Percentiles rank a stretch among this genome's conserved stretches.
These are phyloP conservation scores for Cepaea nemoralis DNA, from an alignment of 1,140 invertebrate genomes.

Conservation along the genomic window DNA sequence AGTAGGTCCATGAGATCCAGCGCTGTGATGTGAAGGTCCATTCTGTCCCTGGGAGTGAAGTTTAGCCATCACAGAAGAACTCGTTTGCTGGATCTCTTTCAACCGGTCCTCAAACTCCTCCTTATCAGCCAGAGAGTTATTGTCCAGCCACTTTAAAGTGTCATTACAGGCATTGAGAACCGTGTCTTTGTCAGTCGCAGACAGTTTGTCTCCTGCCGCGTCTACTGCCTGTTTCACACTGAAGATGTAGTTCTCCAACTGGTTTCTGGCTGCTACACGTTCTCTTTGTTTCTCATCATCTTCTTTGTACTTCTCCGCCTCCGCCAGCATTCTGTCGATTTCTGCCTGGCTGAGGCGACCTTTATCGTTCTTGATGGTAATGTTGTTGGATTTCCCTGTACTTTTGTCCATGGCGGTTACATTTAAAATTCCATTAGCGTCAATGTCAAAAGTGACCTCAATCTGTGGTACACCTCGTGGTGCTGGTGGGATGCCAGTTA, in stretches of 20 bases:
- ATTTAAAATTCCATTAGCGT: slow-evolving; percentile 74
- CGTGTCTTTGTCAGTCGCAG: slow-evolving; percentile 89
- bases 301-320: slow-evolving; percentile 92
- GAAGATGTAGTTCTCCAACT: slow-evolving; percentile 75
- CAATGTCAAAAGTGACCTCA: slow-evolving; percentile 17
- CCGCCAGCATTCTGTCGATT: slow-evolving; percentile 95
- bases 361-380: slow-evolving; percentile 97
- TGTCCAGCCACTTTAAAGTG: slow-evolving; percentile 93
- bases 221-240: slow-evolving; percentile 88
- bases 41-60: slow-evolving; percentile 70
- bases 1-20: slow-evolving; percentile 49
- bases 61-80: slow-evolving; percentile 72
- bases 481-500: slow-evolving; percentile 73
- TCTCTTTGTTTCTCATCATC: slow-evolving; percentile 90
- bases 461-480: slow-evolving; percentile 86
- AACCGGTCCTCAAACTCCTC: slow-evolving; percentile 68
- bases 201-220: slow-evolving; percentile 78
- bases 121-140: slow-evolving; percentile 79
- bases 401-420: slow-evolving; percentile 74
- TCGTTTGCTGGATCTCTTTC: slow-evolving; percentile 68
- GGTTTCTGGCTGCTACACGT: slow-evolving; percentile 85
- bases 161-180: slow-evolving; percentile 92
- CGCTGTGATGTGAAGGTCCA: slow-evolving; percentile 25
- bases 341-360: slow-evolving; percentile 89
- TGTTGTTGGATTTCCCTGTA: slow-evolving; percentile 81